phyloP scores from a whole-genome alignment of 1,140 invertebrate genomes.

The Bombus vancouverensis region DNA sequence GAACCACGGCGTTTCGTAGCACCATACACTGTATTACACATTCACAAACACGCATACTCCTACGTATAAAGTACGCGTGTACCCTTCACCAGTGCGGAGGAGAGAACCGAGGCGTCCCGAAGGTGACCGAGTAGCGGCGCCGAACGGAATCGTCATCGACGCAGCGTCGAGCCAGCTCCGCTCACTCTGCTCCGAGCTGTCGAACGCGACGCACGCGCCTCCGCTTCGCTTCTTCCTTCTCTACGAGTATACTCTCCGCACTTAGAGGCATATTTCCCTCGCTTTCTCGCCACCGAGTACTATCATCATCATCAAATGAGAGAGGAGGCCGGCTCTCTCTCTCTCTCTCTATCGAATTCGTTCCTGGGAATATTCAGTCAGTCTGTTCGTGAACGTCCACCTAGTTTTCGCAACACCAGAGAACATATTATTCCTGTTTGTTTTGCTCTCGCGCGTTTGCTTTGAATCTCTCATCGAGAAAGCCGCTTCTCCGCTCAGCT shows the following conservation, averaged over 20 bases:
- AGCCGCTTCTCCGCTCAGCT: neutral
- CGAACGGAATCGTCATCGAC: constrained; percentile 62
- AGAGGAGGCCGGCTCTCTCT: neutral
- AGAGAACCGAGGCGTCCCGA: constrained; percentile 46
- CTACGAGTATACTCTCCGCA: constrained; percentile 20
- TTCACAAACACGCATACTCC: constrained; percentile 44
- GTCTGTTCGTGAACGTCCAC: constrained; percentile 24
- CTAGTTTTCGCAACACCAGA: neutral
- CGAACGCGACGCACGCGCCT: constrained; percentile 70
- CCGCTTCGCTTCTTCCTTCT: constrained; percentile 38
- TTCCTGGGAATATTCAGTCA: neutral
- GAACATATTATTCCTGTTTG: neutral
- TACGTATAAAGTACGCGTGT: constrained; percentile 40
- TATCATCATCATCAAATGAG: neutral
- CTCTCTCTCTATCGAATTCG: too few relatives aligned
- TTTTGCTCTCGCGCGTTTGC: neutral
- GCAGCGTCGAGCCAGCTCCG: constrained; percentile 53
- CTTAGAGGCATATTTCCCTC: constrained; percentile 24
- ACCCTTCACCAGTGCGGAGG: constrained; percentile 33
- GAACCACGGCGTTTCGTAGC: constrained; percentile 54
- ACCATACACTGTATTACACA: constrained; percentile 56
- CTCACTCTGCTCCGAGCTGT: constrained; percentile 77
- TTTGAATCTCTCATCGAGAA: constrained; percentile 10
- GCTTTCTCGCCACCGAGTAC: constrained; percentile 28
- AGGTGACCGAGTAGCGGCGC: constrained; percentile 45